Evolutionary conservation across 2,797 vertebrate species (phyloP), one percentile per base, ranked within the genome.

Genomic region (Podargus strigoides): DNA sequence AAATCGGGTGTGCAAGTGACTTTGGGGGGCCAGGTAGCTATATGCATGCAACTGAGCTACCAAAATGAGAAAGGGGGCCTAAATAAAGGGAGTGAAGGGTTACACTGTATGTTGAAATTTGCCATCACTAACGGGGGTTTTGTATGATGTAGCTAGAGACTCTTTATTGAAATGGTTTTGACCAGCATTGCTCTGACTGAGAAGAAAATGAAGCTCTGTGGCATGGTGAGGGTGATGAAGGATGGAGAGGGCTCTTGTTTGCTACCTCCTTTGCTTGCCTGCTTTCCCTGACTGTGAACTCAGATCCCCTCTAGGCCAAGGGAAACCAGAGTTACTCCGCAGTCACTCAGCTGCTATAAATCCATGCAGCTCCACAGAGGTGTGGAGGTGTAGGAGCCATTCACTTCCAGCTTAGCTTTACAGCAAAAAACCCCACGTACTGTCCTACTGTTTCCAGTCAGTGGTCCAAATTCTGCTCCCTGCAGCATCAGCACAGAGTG

Each of bases 301-400:
- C 72, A 66, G 64, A 68, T 49, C 10, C 34, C 11, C 34, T 77
- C 74, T 28, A 81, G 46, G 27, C 53, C 41, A n/a, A 49, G 49
- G 60, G 21, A 74, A 64, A 39, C 32, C 34, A 34, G 82, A n/a
- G 24, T 2, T 63, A 17, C 64, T 80, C 42, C 2, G 0, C 56
- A 58, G 50, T 28, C 30, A 11, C 46, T 82, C 39, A 47, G 36
- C 49, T 60, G 30, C 68, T 56, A 3, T 32, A 89, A 89, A 79
- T 62, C 75, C 5, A 0, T 19, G 28, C 30, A 47, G 0, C 59
- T 46, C 70, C 49, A 1, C 0, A 0, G 80, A 50, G 26, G 21
- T 16, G 27, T 0, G 1, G 41, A 78, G 41, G 20, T 21, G 20
- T n/a, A 10, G 37, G 34, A 66, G 3, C 60, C 3, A 0, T 37